Conservation (phyloP, 2,113 vertebrate genomes). For the Gallinago media region DNA sequence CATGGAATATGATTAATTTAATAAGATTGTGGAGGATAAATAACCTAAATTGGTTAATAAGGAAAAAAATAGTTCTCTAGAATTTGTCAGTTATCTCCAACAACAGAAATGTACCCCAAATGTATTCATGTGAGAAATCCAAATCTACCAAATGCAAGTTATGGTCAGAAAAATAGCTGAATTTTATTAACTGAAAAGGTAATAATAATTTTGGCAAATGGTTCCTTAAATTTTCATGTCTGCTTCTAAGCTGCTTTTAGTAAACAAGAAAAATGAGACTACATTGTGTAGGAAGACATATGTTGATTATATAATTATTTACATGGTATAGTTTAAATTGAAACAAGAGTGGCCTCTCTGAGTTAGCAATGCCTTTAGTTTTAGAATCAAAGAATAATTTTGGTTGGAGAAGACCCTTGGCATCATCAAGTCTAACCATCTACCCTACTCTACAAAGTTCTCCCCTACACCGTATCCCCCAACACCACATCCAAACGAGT, state of each 20-base stretch:
- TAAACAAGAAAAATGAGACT: not conserved
- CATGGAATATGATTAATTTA: not conserved
- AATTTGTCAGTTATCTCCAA: not conserved
- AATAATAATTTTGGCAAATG: not conserved
- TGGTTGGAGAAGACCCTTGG: too few relatives aligned
- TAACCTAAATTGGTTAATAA: not conserved
- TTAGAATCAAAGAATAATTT: too few relatives aligned
- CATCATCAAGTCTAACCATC: too few relatives aligned
- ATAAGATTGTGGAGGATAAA: not conserved
- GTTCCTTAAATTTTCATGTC: not conserved
- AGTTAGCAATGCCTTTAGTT: not conserved
- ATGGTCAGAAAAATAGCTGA: not conserved
- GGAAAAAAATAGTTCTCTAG: not conserved
- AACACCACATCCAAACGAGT: too few relatives aligned
- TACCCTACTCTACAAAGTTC: too few relatives aligned
- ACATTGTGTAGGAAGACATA: not conserved
- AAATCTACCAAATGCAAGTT: not conserved
- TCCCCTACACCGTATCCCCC: too few relatives aligned
- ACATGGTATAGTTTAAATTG: not conserved
- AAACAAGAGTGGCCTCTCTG: not conserved
- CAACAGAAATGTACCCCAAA: not conserved
- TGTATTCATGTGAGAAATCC: not conserved
- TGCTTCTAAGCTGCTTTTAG: not conserved
- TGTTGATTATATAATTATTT: not conserved
- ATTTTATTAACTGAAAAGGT: not conserved